Evolutionary conservation across 2,888 invertebrate genomes (phyloP).

Genomic region (Parnassius glacialis): DNA sequence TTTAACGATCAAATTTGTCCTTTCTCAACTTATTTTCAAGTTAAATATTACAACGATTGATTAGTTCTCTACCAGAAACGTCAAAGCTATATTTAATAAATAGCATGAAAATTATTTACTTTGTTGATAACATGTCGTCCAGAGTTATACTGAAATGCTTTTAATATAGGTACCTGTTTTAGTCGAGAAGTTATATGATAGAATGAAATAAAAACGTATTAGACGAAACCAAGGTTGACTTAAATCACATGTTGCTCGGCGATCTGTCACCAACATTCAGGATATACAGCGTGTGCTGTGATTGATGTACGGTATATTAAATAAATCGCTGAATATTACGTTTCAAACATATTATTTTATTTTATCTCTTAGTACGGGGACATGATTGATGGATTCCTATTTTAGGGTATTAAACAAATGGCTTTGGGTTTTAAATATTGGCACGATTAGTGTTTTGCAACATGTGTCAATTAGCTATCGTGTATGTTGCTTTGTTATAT

Average conservation of each 20-base stretch:
- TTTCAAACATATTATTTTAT: constrained; percentile 71
- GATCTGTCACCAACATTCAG: constrained; percentile 66
- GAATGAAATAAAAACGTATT: constrained; percentile 27
- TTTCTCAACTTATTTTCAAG: constrained; percentile 7
- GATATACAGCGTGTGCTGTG: constrained; percentile 55
- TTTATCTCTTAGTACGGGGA: constrained; percentile 62
- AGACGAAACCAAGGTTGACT: constrained; percentile 35
- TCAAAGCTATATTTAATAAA: background rate
- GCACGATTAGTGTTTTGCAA: constrained; percentile 2
- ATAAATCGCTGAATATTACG: constrained; percentile 73
- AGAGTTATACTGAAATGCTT: constrained; percentile 15
- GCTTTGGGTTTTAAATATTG: constrained; percentile 4
- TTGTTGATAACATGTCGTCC: background rate
- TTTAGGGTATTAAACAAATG: constrained; percentile 36
- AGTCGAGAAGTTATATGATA: constrained; percentile 17
- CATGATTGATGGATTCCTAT: constrained; percentile 67
- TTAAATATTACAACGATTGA: background rate
- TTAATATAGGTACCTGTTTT: constrained; percentile 13
- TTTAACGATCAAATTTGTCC: constrained; percentile 24
- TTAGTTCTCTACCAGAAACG: background rate
- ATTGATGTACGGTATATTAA: constrained; percentile 76
- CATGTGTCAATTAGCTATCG: background rate
- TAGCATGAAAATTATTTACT: constrained; percentile 3
- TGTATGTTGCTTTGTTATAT: background rate
- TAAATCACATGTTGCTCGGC: constrained; percentile 61